Percentiles rank a stretch among this genome's conserved stretches.
phyloP scores from a whole-genome alignment of 2,888 invertebrate species.

The Fragum fragum region DNA sequence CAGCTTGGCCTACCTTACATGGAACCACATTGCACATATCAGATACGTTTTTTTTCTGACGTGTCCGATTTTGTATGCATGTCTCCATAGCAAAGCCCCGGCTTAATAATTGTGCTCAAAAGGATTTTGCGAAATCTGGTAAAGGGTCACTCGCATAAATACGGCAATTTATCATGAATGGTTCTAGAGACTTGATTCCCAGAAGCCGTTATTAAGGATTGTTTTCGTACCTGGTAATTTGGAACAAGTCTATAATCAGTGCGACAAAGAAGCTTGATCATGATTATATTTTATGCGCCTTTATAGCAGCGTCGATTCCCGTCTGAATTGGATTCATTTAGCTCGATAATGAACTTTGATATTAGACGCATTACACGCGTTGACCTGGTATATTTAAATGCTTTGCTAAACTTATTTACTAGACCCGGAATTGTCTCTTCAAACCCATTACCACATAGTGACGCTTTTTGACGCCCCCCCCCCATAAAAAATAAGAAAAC shows the following conservation, averaged over 20 bases:
- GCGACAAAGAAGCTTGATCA: slow-evolving; percentile 24
- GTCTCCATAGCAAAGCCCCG: too few relatives aligned
- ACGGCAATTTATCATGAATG: slow-evolving; percentile 8
- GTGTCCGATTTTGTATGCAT: too few relatives aligned
- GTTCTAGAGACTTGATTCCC: slow-evolving; percentile 24
- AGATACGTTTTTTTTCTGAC: too few relatives aligned
- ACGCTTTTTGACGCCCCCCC: too few relatives aligned
- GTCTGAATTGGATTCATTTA: not conserved
- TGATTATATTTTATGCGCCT: slow-evolving; percentile 5
- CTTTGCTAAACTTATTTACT: not conserved
- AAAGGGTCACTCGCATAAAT: slow-evolving; percentile 2
- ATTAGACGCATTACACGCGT: not conserved
- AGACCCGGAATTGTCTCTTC: too few relatives aligned
- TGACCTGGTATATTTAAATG: not conserved
- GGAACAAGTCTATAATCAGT: slow-evolving; percentile 30
- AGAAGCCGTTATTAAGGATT: slow-evolving; percentile 30
- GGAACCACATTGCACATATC: too few relatives aligned
- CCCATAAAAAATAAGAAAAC: too few relatives aligned
- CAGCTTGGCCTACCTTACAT: too few relatives aligned
- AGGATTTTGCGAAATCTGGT: too few relatives aligned
- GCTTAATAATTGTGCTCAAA: too few relatives aligned
- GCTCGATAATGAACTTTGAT: slow-evolving; percentile 1
- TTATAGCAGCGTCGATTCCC: not conserved
- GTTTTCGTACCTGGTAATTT: slow-evolving; percentile 31
- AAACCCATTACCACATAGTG: too few relatives aligned